Conservation (phyloP, 2,888 invertebrate genomes). For the Rhopalosiphum nymphaeae region DNA sequence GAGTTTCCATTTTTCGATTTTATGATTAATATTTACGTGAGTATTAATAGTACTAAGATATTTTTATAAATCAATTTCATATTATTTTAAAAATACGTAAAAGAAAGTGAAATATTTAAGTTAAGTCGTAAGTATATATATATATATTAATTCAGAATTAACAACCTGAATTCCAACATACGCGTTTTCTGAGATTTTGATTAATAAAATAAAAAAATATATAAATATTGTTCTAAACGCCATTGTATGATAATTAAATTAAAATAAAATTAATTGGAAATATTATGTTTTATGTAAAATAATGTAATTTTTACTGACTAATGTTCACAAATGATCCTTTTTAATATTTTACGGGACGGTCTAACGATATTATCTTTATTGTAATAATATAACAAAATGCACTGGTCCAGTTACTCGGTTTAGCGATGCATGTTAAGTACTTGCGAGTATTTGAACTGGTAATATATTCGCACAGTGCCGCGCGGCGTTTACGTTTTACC, state of each 20-base stretch:
- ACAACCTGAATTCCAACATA: not conserved
- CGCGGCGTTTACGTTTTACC: not conserved
- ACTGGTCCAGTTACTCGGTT: not conserved
- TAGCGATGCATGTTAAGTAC: not conserved
- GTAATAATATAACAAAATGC: not conserved
- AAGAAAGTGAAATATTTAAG: not conserved
- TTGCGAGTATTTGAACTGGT: not conserved
- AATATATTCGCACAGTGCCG: not conserved
- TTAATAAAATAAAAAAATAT: too few relatives aligned
- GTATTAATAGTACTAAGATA: not conserved
- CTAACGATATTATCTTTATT: constrained; percentile 6
- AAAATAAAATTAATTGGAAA: too few relatives aligned
- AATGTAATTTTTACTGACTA: not conserved
- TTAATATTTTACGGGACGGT: not conserved
- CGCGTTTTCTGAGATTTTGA: not conserved
- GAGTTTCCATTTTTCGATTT: not conserved
- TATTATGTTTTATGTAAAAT: not conserved
- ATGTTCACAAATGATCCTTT: not conserved
- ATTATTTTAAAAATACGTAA: not conserved
- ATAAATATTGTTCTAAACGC: too few relatives aligned
- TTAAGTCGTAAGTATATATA: not conserved
- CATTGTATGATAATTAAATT: too few relatives aligned
- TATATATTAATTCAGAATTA: not conserved
- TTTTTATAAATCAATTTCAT: not conserved
- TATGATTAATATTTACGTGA: not conserved